Percentiles rank a stretch among this genome's conserved stretches.
Conservation (phyloP, 2,888 invertebrate species). For the Luffia ferchaultella region DNA sequence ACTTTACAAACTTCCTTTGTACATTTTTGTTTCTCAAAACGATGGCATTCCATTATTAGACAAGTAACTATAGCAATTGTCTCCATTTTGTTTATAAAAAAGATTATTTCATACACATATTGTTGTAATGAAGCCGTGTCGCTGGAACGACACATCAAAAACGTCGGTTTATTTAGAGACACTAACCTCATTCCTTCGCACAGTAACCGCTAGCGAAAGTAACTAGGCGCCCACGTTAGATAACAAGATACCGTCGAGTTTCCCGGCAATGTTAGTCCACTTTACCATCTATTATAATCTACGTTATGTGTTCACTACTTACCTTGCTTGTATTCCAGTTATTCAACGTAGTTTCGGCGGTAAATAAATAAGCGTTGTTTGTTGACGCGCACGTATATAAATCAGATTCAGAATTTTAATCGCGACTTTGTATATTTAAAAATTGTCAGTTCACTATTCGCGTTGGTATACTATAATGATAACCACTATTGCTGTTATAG, state of each 20-base stretch:
- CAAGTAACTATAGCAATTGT: not conserved
- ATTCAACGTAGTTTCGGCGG: too few relatives aligned
- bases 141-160: constrained; percentile 33
- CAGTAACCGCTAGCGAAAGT: constrained; percentile 37
- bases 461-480: constrained; percentile 2
- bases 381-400: too few relatives aligned
- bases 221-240: constrained; percentile 31
- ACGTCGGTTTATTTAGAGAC: constrained; percentile 42
- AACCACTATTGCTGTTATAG: constrained; percentile 25
- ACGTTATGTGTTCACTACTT: too few relatives aligned
- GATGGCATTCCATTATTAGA: too few relatives aligned
- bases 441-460: not conserved
- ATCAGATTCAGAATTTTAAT: too few relatives aligned
- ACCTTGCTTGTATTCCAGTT: too few relatives aligned
- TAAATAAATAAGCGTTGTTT: too few relatives aligned
- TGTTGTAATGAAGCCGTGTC: constrained; percentile 10
- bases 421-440: too few relatives aligned
- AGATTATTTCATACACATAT: too few relatives aligned
- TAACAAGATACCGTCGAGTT: constrained; percentile 22
- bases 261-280: not conserved
- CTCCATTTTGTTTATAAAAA: too few relatives aligned
- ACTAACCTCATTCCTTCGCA: constrained; percentile 44
- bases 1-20: too few relatives aligned
- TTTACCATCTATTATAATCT: constrained; percentile 6
- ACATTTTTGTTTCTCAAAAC: too few relatives aligned